Evolutionary conservation across 92 coral and sea anemone genomes (phyloP).

Genomic region (Actinostola sp.): DNA sequence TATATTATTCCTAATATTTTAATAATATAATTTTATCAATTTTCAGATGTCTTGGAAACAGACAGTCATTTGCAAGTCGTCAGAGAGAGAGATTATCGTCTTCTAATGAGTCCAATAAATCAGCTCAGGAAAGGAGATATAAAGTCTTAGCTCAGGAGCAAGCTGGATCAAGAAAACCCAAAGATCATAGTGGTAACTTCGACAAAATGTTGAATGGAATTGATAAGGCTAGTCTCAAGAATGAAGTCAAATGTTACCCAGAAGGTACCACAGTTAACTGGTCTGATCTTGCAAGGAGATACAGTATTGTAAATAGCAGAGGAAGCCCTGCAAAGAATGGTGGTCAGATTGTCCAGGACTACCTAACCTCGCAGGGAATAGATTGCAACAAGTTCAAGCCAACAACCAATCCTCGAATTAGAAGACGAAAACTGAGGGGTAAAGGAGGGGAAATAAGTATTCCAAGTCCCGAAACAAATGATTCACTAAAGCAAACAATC

Average conservation of each 20-base stretch:
- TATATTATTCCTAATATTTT: not conserved
- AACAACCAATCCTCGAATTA: not conserved
- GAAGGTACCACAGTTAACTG: slow-evolving; percentile 11
- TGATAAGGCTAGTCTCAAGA: too few relatives aligned
- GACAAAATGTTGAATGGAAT: too few relatives aligned
- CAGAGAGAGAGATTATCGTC: slow-evolving; percentile 32
- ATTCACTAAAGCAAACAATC: slow-evolving; percentile 9
- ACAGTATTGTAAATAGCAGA: not conserved
- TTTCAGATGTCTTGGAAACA: slow-evolving; percentile 27
- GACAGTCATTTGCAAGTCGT: slow-evolving; percentile 27
- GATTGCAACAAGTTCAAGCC: not conserved
- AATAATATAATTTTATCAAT: not conserved
- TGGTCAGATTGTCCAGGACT: slow-evolving; percentile 7
- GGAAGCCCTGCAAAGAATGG: slow-evolving; percentile 20
- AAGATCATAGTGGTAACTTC: too few relatives aligned
- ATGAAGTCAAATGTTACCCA: not conserved
- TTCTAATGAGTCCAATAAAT: not conserved
- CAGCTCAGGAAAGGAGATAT: slow-evolving; percentile 21
- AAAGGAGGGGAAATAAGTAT: slow-evolving; percentile 17
- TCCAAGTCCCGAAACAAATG: slow-evolving; percentile 32
- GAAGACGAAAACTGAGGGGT: slow-evolving; percentile 1
- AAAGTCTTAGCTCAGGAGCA: too few relatives aligned
- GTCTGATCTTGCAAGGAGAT: slow-evolving; percentile 2
- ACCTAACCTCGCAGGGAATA: not conserved
- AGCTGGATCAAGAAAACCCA: too few relatives aligned